These are phyloP conservation scores for Lamproptera curius DNA, from an alignment of 2,888 invertebrate species.

Conservation along the genomic window DNA sequence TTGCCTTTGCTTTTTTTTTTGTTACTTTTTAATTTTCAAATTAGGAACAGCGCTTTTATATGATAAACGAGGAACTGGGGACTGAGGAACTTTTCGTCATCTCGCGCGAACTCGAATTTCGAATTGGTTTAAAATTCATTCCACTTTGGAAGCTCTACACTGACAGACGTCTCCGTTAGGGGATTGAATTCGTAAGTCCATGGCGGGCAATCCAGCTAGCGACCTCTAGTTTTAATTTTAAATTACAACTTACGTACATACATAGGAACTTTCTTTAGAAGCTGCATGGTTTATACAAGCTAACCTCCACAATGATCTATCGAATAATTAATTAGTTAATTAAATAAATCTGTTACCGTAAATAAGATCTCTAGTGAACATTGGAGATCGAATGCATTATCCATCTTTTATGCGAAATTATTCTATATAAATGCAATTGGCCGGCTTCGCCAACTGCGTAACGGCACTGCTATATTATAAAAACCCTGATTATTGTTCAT, in stretches of 20 bases:
- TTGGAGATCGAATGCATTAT: constrained; percentile 16
- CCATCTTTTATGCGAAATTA: constrained; percentile 14
- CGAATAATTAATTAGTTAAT: constrained; percentile 63
- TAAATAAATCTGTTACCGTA: constrained; percentile 62
- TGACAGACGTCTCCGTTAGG: constrained; percentile 59
- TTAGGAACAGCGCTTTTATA: constrained; percentile 22
- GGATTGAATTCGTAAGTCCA: constrained; percentile 48
- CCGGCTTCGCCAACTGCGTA: too few species aligned
- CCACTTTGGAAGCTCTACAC: constrained; percentile 54
- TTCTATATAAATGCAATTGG: background rate
- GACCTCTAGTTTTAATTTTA: constrained; percentile 69
- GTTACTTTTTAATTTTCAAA: background rate
- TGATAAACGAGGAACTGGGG: constrained; percentile 25
- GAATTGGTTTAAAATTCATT: background rate
- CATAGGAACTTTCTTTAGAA: constrained; percentile 79
- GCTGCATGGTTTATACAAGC: constrained; percentile 79
- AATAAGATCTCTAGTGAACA: constrained; percentile 26
- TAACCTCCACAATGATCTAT: constrained; percentile 76
- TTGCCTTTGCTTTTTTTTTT: constrained; percentile 19
- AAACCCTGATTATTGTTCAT: background rate
- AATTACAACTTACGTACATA: constrained; percentile 77
- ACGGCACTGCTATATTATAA: background rate
- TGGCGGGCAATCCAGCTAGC: constrained; percentile 49
- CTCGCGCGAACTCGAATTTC: constrained; percentile 1
- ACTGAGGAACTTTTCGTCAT: constrained; percentile 30